phyloP scores from a whole-genome alignment of 2,113 vertebrate genomes.

The Equus quagga region DNA sequence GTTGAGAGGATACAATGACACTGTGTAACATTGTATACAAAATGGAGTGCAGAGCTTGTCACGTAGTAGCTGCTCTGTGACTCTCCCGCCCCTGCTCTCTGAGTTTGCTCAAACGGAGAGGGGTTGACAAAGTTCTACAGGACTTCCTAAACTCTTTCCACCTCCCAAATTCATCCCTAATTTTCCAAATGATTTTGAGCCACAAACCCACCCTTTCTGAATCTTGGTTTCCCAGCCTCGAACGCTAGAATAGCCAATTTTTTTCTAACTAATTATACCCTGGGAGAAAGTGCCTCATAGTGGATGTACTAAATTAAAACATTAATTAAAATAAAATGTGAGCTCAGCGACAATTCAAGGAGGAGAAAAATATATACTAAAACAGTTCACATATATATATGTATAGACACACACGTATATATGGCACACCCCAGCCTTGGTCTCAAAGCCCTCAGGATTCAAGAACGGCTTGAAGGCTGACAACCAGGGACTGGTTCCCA shows the following conservation, averaged over 20 bases:
- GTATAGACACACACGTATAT: not conserved
- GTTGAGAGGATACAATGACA: not conserved
- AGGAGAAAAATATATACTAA: constrained; percentile 49
- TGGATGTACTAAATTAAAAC: constrained; percentile 78
- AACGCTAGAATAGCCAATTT: constrained; percentile 35
- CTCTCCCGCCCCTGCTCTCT: not conserved
- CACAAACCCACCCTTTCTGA: not conserved
- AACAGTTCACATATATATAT: not conserved
- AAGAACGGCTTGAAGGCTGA: not conserved
- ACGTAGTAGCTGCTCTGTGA: not conserved
- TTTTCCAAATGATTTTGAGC: constrained; percentile 9
- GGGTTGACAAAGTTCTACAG: not conserved
- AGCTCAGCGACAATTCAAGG: constrained; percentile 76
- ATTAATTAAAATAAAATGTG: constrained; percentile 83
- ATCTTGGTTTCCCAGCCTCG: constrained; percentile 35
- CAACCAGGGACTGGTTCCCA: not conserved
- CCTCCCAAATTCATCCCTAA: not conserved
- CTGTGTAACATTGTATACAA: fast-evolving
- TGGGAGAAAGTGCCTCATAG: constrained; percentile 75
- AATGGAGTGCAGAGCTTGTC: fast-evolving
- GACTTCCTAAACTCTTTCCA: not conserved
- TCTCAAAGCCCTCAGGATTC: not conserved
- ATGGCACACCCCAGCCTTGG: not conserved
- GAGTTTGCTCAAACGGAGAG: not conserved
- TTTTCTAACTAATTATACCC: constrained; percentile 71